Conservation (phyloP, 2,113 vertebrate species). For the Vicugna pacos region DNA sequence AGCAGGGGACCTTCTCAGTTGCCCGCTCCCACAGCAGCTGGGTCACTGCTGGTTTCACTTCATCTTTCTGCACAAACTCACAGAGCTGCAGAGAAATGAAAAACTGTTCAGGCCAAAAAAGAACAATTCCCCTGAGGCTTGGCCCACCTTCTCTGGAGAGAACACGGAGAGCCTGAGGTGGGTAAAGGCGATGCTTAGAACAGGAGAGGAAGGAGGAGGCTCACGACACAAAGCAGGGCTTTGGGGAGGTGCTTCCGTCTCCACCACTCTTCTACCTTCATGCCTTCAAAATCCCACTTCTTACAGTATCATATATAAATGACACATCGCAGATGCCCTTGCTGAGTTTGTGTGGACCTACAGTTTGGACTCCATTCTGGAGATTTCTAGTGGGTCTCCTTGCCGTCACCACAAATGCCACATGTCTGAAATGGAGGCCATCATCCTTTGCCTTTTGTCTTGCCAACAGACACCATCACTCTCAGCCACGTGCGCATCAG, state of each 20-base stretch:
- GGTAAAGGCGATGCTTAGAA: background rate
- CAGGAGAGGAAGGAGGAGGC: background rate
- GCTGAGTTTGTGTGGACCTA: background rate
- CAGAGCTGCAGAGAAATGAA: constrained; percentile 88
- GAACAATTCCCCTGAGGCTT: background rate
- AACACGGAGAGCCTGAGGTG: background rate
- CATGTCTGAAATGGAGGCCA: background rate
- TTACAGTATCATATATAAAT: background rate
- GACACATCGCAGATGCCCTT: background rate
- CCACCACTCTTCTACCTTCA: background rate
- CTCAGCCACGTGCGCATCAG: background rate
- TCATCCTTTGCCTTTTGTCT: background rate
- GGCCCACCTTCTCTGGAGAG: background rate
- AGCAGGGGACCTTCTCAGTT: constrained; percentile 91
- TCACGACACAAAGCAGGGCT: too few relatives aligned
- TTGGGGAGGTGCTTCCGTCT: background rate
- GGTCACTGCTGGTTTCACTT: constrained; percentile 91
- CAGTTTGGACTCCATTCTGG: background rate
- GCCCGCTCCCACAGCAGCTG: constrained; percentile 96
- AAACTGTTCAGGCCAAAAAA: background rate
- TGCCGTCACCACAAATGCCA: background rate
- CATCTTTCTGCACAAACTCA: constrained; percentile 94
- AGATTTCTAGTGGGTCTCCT: background rate
- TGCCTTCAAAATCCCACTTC: background rate
- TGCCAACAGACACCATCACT: background rate